Evolutionary conservation across 2,113 vertebrate species (phyloP), one percentile per base, ranked within the genome.

Genomic region (Phoenicopterus ruber): DNA sequence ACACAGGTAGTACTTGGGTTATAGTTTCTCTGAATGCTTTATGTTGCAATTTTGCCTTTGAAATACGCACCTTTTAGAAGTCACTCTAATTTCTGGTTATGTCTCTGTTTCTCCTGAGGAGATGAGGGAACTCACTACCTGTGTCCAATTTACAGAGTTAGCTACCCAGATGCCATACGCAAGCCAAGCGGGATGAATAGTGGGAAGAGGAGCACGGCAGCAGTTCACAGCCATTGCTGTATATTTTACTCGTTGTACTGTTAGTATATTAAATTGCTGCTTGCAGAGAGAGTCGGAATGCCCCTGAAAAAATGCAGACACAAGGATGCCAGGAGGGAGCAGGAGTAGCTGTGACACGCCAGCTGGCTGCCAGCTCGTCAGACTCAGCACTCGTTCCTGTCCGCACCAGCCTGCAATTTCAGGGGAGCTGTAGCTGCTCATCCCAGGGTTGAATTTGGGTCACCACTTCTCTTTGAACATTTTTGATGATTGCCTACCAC

Each of bases 31-130:
- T 55, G 59, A 93, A 73, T 69, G 58, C 34, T 91, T 92, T 92
- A 63, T 89, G 66, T 85, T 91, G n/a, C 28, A 80, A 22, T 93
- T 91, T 91, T 95, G 38, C 55, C 66, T 93, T 85, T 91, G 81
- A 95, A 93, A 91, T 77, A 69, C 2, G 5, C 42, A 44, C n/a
- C 62, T 82, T 95, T 91, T 83, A 93, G 57, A 86, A 90, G 52
- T 57, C 63, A 76, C 52, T 92, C 78, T 92, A 76, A 93, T 65
- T 94, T 85, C 91, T 86, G 76, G 62, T 77, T 90, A 31, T 80
- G 83, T 91, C 58, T 92, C 38, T 90, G 10, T 91, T 91, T 93
- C 78, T 96, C 66, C 54, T 62, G 74, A 80, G 76, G 57, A 92
- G 70, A 69, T 72, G 73, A 95, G 63, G 50, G 59, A 90, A n/a